Evolutionary conservation across 2,113 vertebrate species (phyloP).

Genomic region (Charina bottae): DNA sequence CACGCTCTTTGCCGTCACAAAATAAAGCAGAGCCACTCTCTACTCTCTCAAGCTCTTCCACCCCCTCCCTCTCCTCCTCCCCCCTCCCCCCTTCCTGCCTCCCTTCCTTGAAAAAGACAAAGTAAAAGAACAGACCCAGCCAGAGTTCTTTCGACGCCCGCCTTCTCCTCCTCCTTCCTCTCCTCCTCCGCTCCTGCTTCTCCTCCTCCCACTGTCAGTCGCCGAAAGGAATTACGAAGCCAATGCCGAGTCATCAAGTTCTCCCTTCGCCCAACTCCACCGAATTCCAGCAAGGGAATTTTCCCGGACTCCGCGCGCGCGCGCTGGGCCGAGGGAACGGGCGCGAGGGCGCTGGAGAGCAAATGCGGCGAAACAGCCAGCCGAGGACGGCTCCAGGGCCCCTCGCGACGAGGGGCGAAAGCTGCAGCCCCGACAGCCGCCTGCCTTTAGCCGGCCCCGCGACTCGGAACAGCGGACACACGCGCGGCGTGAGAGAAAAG

Average conservation of each 20-base stretch:
- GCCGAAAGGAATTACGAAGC: background rate
- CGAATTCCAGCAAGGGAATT: background rate
- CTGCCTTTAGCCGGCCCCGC: background rate
- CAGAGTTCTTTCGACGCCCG: background rate
- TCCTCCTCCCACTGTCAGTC: background rate
- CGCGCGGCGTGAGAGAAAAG: background rate
- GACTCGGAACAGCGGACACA: background rate
- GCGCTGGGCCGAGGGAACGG: background rate
- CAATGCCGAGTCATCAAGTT: background rate
- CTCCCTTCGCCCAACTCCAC: background rate
- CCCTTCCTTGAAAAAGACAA: background rate
- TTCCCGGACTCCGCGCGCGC: background rate
- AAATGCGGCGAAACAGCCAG: background rate
- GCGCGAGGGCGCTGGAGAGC: background rate
- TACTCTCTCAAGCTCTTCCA: background rate
- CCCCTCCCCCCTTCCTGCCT: background rate
- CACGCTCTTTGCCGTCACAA: background rate
- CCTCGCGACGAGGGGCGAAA: background rate
- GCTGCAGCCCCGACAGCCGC: background rate
- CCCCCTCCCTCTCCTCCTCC: background rate
- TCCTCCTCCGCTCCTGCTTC: background rate
- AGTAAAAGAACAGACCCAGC: background rate
- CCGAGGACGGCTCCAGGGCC: background rate
- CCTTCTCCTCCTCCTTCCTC: background rate
- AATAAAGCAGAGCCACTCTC: background rate